These are phyloP conservation scores for Neodon shergylaensis DNA, from an alignment of 2,113 vertebrate species.

Conservation along the genomic window DNA sequence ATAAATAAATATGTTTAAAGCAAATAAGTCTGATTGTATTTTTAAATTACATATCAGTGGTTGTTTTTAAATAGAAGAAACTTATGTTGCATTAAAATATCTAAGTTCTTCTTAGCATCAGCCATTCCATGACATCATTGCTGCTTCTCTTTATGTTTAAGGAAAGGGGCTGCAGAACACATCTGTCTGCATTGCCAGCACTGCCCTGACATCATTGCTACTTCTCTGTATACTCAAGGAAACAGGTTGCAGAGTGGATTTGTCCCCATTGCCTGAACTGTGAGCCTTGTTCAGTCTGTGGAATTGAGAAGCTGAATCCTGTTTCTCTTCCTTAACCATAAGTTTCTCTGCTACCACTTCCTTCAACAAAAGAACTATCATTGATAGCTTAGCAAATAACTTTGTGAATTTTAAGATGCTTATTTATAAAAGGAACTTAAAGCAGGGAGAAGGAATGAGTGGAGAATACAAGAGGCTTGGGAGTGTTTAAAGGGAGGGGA, in stretches of 20 bases:
- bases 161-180: not conserved
- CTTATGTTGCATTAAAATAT: not conserved
- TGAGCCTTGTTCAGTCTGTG: not conserved
- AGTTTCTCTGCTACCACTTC: not conserved
- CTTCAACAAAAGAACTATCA: not conserved
- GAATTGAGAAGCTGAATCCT: not conserved
- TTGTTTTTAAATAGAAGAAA: not conserved
- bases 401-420: not conserved
- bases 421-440: not conserved
- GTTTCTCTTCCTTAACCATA: not conserved
- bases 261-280: fast-evolving
- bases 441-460: not conserved
- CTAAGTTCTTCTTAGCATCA: not conserved
- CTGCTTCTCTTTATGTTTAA: not conserved
- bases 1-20: not conserved
- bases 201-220: too few relatives aligned
- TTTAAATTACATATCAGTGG: not conserved
- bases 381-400: not conserved
- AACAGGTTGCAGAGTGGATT: not conserved
- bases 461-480: not conserved
- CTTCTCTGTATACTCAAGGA: not conserved
- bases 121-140: too few relatives aligned
- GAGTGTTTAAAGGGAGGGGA: not conserved
- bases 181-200: not conserved
- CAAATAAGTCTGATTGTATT: not conserved